Evolutionary conservation across 2,797 vertebrate genomes (phyloP).

Genomic region (Sebastes trivittatus): DNA sequence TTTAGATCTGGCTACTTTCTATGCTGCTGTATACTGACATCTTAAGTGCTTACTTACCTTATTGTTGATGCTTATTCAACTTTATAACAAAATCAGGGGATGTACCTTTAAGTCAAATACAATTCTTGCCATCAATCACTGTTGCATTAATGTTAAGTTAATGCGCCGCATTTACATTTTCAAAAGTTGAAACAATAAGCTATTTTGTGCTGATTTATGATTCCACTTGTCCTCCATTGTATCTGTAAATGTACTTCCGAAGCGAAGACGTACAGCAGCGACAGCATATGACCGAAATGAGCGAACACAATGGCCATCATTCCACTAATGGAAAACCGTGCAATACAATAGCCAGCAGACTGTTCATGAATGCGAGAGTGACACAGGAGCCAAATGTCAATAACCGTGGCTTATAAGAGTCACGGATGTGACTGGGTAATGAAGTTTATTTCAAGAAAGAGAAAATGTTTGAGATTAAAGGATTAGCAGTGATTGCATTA

Average conservation of each 20-base stretch:
- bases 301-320: neutral
- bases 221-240: neutral
- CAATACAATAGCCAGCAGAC: conserved; percentile 4
- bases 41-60: neutral
- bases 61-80: neutral
- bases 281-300: conserved; percentile 1
- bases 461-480: conserved; percentile 47
- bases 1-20: conserved; percentile 24
- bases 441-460: conserved; percentile 34
- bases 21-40: conserved; percentile 12
- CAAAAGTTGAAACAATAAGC: neutral
- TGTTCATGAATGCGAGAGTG: conserved; percentile 6
- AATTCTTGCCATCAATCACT: neutral
- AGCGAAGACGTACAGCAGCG: neutral
- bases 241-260: neutral
- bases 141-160: neutral
- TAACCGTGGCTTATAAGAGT: conserved; percentile 6
- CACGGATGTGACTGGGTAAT: conserved; percentile 24
- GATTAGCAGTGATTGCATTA: conserved; percentile 61
- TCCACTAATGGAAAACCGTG: conserved; percentile 10
- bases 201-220: conserved; percentile 4
- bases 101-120: neutral
- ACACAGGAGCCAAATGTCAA: conserved; percentile 22
- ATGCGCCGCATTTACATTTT: conserved; percentile 20
- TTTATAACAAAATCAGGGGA: neutral